Evolutionary conservation across 2,797 vertebrate genomes (phyloP).

Genomic region (Enteromius thamalakanensis): DNA sequence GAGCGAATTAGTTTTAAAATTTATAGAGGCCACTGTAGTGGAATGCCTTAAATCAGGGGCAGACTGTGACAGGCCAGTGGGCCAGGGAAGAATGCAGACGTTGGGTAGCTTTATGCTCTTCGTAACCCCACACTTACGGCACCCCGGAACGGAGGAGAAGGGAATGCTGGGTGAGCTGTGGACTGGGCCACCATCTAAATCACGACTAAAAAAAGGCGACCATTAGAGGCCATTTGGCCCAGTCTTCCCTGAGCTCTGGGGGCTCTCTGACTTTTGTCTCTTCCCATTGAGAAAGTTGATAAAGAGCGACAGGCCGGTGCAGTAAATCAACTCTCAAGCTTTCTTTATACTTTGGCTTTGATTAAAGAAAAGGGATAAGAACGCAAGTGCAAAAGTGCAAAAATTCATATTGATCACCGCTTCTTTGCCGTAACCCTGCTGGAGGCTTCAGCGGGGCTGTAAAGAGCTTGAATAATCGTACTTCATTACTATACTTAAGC

Average conservation of each 20-base stretch:
- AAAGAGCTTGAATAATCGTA: conserved; percentile 22
- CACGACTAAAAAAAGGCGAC: conserved; percentile 91
- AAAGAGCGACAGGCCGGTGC: conserved; percentile 84
- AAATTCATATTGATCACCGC: conserved; percentile 75
- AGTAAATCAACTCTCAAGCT: conserved; percentile 92
- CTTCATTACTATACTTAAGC: conserved; percentile 31
- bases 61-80: conserved; percentile 92
- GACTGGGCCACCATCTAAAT: conserved; percentile 93
- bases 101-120: conserved; percentile 82
- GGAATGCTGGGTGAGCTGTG: conserved; percentile 59
- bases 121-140: conserved; percentile 87
- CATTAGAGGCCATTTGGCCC: conserved; percentile 92
- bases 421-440: conserved; percentile 69
- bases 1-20: conserved; percentile 91
- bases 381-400: conserved; percentile 75
- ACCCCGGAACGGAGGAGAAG: conserved; percentile 85
- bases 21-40: conserved; percentile 91
- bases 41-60: conserved; percentile 90
- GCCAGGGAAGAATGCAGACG: conserved; percentile 85
- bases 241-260: conserved; percentile 83
- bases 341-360: conserved; percentile 80
- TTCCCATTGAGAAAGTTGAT: conserved; percentile 94
- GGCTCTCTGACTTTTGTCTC: conserved; percentile 89
- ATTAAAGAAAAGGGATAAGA: conserved; percentile 70
- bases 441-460: conserved; percentile 57